phyloP scores from a whole-genome alignment of 1,140 invertebrate species.

The Drosophila fuyamai region DNA sequence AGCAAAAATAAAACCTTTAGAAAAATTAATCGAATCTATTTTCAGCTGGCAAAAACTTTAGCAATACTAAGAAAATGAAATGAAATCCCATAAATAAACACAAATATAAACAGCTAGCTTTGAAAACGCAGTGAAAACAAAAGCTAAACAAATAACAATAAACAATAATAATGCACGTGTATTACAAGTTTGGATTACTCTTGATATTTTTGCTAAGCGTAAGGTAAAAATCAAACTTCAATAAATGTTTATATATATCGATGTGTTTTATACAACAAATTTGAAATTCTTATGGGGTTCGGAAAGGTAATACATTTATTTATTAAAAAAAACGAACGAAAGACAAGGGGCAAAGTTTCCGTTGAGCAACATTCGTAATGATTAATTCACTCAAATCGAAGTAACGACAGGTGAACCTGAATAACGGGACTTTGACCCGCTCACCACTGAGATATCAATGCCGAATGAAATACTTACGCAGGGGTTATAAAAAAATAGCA shows the following conservation, averaged over 20 bases:
- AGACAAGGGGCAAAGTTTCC: constrained; percentile 54
- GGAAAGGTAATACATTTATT: constrained; percentile 31
- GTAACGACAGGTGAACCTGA: constrained; percentile 50
- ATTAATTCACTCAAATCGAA: constrained; percentile 48
- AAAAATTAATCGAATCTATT: constrained; percentile 37
- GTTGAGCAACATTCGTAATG: constrained; percentile 43
- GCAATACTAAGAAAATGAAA: constrained; percentile 50
- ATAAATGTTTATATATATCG: constrained; percentile 14
- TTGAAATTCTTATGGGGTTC: constrained; percentile 23
- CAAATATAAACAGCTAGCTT: constrained; percentile 12
- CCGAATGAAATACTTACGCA: constrained; percentile 42
- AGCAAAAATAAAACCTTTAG: background rate
- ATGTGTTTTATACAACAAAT: constrained; percentile 9
- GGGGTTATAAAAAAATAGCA: constrained; percentile 36
- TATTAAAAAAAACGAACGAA: constrained; percentile 19
- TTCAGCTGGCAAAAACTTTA: constrained; percentile 17
- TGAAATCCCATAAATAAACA: constrained; percentile 42
- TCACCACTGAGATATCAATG: constrained; percentile 49
- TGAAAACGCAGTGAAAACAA: constrained; percentile 36
- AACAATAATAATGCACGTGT: constrained; percentile 67
- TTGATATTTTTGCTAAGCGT: constrained; percentile 80
- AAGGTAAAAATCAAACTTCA: constrained; percentile 61
- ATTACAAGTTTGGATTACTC: constrained; percentile 82
- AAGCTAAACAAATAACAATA: constrained; percentile 28
- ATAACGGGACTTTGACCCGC: constrained; percentile 46